Conservation (phyloP, 2,888 invertebrate genomes). For the Lordiphosa fenestrarum region DNA sequence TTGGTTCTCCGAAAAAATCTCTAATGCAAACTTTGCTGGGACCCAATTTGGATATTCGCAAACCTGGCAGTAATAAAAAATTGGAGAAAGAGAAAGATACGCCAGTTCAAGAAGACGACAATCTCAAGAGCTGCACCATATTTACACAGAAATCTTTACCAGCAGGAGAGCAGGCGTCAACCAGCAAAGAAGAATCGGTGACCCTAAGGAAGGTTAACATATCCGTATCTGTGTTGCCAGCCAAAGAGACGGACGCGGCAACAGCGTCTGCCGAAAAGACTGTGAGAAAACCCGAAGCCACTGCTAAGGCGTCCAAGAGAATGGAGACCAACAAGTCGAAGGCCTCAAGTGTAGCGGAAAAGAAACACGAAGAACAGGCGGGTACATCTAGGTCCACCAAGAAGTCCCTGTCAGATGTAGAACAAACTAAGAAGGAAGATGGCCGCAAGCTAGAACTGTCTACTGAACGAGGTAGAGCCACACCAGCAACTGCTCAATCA, state of each 20-base stretch:
- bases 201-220: conserved; percentile 19
- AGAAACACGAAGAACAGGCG: background rate
- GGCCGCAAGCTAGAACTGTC: too few relatives aligned
- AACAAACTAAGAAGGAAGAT: too few relatives aligned
- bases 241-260: conserved; percentile 7
- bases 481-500: too few relatives aligned
- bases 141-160: conserved; percentile 13
- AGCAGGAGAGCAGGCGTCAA: background rate
- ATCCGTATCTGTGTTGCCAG: conserved; percentile 21
- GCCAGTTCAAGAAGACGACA: background rate
- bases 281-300: background rate
- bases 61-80: conserved; percentile 10
- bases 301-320: conserved; percentile 3
- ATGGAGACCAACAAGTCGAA: conserved; percentile 5
- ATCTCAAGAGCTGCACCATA: conserved; percentile 1
- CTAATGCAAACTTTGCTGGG: conserved; percentile 20
- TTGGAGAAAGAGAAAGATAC: background rate
- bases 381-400: too few relatives aligned
- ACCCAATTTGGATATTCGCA: conserved; percentile 12
- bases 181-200: background rate
- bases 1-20: conserved; percentile 5
- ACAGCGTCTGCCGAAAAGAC: background rate
- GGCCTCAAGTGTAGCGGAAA: background rate
- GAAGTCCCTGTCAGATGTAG: too few relatives aligned
- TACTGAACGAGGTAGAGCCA: too few relatives aligned